Evolutionary conservation across 2,797 vertebrate species (phyloP).

Genomic region (Bovichtus diacanthus): DNA sequence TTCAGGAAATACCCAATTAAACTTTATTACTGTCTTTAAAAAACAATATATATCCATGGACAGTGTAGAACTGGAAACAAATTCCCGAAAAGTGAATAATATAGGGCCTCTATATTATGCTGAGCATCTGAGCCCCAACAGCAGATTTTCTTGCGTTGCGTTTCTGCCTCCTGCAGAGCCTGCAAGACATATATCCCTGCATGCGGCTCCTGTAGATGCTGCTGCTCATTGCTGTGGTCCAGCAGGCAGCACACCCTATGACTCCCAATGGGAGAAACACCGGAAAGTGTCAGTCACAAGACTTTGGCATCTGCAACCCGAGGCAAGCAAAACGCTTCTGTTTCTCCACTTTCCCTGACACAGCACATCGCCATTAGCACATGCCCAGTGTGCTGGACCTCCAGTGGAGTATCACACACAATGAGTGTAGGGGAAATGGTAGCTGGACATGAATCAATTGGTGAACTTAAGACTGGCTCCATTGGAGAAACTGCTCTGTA

Average conservation of each 20-base stretch:
- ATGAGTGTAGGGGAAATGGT: neutral
- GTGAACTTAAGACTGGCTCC: conserved; percentile 16
- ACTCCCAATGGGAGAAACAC: conserved; percentile 67
- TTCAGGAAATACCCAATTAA: conserved; percentile 30
- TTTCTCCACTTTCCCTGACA: conserved; percentile 73
- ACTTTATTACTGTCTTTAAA: conserved; percentile 25
- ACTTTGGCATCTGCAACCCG: conserved; percentile 62
- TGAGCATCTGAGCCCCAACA: conserved; percentile 28
- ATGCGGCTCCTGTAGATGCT: conserved; percentile 58
- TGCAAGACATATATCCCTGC: conserved; percentile 81
- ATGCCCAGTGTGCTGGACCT: conserved; percentile 42
- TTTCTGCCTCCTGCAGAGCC: conserved; percentile 58
- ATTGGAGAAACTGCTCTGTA: conserved; percentile 36
- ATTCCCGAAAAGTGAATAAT: conserved; percentile 15
- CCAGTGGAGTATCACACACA: conserved; percentile 36
- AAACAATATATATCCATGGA: conserved; percentile 1
- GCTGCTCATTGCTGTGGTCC: conserved; percentile 59
- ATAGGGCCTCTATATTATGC: conserved; percentile 27
- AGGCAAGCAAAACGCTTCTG: conserved; percentile 68
- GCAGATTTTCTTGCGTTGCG: conserved; percentile 65
- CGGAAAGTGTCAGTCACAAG: conserved; percentile 77
- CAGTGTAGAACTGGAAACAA: conserved; percentile 9
- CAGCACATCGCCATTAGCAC: conserved; percentile 53
- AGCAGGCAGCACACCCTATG: conserved; percentile 63
- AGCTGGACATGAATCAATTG: conserved; percentile 21